Conservation (phyloP, 2,113 vertebrate genomes). For the Helogale parvula region DNA sequence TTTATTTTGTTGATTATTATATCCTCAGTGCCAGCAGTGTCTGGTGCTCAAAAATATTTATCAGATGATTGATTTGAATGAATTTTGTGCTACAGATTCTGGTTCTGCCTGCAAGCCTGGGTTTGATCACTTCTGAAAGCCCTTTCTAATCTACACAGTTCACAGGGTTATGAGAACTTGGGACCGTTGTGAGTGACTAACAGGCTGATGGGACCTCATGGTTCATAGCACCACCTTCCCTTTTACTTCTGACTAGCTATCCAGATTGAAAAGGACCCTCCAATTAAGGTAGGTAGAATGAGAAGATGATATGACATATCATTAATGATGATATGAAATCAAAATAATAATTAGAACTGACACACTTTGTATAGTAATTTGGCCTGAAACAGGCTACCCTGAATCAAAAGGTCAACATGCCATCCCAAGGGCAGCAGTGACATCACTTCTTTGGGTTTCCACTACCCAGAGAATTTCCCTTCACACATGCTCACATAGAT, state of each 20-base stretch:
- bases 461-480: background rate
- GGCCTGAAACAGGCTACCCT: background rate
- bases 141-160: background rate
- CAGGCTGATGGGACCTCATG: background rate
- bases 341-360: background rate
- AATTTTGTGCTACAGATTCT: background rate
- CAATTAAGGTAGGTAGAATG: background rate
- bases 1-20: constrained; percentile 8
- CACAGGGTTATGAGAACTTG: background rate
- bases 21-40: background rate
- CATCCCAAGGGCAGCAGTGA: background rate
- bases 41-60: background rate
- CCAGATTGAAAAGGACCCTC: background rate
- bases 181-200: background rate
- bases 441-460: background rate
- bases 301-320: background rate
- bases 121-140: background rate
- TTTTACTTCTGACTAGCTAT: background rate
- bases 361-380: background rate
- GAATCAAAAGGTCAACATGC: background rate
- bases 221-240: background rate
- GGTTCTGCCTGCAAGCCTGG: background rate
- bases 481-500: background rate
- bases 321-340: background rate
- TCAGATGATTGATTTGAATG: background rate